Base-by-base conservation (phyloP, 2,888 invertebrate species). In the Odontomyia ornata region DNA sequence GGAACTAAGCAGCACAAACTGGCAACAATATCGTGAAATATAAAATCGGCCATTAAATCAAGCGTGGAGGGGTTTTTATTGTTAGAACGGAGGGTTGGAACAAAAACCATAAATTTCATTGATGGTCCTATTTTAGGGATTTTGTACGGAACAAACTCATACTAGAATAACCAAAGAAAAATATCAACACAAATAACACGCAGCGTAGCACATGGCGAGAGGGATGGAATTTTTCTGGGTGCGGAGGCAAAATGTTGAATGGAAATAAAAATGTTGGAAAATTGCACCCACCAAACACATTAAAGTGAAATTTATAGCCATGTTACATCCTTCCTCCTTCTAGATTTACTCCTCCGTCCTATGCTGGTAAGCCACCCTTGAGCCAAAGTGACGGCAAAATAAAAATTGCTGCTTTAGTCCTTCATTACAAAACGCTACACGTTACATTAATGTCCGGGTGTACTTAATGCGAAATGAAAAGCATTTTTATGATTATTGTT, bases 231-330 rank as follows among this genome's bases (percentile, higher is more conserved):
- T 18, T 52, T 52, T 52, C 4, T 11, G 62, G 23, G 62, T 62
- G 27, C 62, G 27, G 62, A 62, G 57, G 57, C 21, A 7, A 18
- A 57, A 57, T 36, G 36, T 36, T 36, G 47, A 69, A 69, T 11
- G 46, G 69, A 36, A 72, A 60, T 36, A 73, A 73, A 73, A 73
- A 60, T 60, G 60, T 73, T 47, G 73, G 60, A 73, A 73, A 60
- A 73, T 73, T 73, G 60, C 73, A 73, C 75, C 76, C 73, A 69
- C 57, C 75, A 67, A 77, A 78, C 78, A 78, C 83, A 83, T 83
- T 83, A 83, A 82, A 75, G 80, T 79, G 81, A 82, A 83, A 83
- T 83, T 83, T 83, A 83, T 83, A 80, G 82, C 81, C 79, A 57
- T 60, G 25, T 27, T 43, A 69, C 28, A 28, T 36, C 65, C 65